A percentile compares a stretch with the other conserved stretches of the same genome.
Evolutionary conservation across 2,797 vertebrate genomes (phyloP).

Genomic region (Dallia pectoralis): DNA sequence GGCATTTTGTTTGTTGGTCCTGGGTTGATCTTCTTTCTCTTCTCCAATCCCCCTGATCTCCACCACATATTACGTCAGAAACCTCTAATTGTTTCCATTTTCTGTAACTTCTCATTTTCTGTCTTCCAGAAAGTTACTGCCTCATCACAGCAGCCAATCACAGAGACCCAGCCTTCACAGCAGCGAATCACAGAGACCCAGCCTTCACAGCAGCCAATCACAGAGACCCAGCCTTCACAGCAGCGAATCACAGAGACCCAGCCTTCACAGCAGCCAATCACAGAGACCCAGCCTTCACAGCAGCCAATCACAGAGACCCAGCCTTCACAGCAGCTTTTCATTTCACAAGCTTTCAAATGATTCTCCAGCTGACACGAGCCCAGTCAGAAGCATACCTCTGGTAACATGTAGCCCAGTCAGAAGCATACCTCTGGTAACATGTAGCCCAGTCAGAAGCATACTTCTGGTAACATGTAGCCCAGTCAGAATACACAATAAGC

Average conservation of each 20-base stretch:
- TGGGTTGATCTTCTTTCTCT: no score
- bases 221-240: constrained; percentile 55
- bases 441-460: no score
- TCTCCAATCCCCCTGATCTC: no score
- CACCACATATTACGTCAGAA: no score
- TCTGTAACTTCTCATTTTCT: no score
- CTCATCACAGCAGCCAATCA: constrained; percentile 54
- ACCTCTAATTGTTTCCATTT: no score
- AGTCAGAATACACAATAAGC: no score
- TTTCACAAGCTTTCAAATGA: constrained; percentile 63
- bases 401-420: constrained; percentile 23
- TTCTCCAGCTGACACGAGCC: constrained; percentile 52
- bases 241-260: constrained; percentile 52
- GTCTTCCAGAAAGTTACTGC: constrained; percentile 70
- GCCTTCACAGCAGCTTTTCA: constrained; percentile 54
- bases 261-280: constrained; percentile 60
- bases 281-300: constrained; percentile 46
- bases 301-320: constrained; percentile 54
- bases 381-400: constrained; percentile 36
- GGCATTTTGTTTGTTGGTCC: no score
- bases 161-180: constrained; percentile 55
- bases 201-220: constrained; percentile 60
- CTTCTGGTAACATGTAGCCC: no score
- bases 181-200: constrained; percentile 52
- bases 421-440: constrained; percentile 35